Percentiles rank a stretch among this genome's conserved stretches.
Evolutionary conservation across 2,888 invertebrate species (phyloP).

Genomic region (Terebella lapidaria): DNA sequence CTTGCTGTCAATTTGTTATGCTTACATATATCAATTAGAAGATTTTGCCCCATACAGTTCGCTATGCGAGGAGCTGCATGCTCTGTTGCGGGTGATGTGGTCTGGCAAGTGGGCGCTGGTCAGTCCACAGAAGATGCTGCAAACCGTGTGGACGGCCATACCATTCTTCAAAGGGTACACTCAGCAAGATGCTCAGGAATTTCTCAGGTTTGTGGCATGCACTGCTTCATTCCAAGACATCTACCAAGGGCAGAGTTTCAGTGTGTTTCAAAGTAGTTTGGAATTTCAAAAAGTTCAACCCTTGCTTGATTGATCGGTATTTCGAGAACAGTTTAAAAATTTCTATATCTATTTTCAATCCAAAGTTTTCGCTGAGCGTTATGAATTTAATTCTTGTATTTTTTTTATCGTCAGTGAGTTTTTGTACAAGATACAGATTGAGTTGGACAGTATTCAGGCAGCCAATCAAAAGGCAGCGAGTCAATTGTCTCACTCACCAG

Average conservation of each 20-base stretch:
- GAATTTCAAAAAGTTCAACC: neutral
- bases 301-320: neutral
- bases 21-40: no score
- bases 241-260: no score
- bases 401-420: conserved; percentile 39
- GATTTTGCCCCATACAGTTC: no score
- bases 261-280: no score
- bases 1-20: no score
- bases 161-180: conserved; percentile 50
- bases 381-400: no score
- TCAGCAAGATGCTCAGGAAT: conserved; percentile 54
- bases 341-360: no score
- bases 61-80: conserved; percentile 45
- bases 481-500: neutral
- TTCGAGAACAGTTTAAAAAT: no score
- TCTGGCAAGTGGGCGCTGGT: conserved; percentile 51
- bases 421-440: conserved; percentile 46
- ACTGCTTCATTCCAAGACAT: no score
- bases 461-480: neutral
- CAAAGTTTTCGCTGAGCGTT: no score
- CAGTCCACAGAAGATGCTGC: conserved; percentile 49
- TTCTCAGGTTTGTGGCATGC: conserved; percentile 40
- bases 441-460: conserved; percentile 29
- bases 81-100: conserved; percentile 49
- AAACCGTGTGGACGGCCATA: conserved; percentile 47